A percentile compares a stretch with the other conserved stretches of the same genome.
Conservation (phyloP, 2,113 vertebrate genomes). For the Amazona guildingii region DNA sequence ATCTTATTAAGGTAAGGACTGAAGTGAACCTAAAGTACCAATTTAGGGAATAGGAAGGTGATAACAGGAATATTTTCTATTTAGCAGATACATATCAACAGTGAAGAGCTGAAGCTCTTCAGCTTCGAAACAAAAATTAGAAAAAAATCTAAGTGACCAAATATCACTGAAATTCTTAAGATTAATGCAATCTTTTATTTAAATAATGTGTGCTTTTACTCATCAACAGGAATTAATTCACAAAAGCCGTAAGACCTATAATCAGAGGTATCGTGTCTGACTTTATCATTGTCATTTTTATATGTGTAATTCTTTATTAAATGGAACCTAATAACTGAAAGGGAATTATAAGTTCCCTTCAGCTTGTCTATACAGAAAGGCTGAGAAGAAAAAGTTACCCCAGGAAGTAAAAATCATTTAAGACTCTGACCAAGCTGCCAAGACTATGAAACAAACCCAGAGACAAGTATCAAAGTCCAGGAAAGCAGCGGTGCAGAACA, state of each 20-base stretch:
- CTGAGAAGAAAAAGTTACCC: not conserved
- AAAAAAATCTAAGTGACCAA: not conserved
- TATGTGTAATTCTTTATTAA: not conserved
- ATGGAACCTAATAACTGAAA: not conserved
- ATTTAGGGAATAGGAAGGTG: not conserved
- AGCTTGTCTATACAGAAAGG: not conserved
- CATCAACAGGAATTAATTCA: not conserved
- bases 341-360: not conserved
- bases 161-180: not conserved
- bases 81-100: not conserved
- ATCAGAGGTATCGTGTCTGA: not conserved
- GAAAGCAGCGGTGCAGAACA: not conserved
- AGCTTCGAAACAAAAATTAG: not conserved
- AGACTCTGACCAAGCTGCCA: not conserved
- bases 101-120: not conserved
- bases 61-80: not conserved
- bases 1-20: not conserved
- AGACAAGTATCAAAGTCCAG: not conserved
- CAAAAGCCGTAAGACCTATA: not conserved
- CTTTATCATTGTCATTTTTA: not conserved
- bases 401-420: not conserved
- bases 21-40: not conserved
- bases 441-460: not conserved
- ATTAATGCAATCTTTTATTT: not conserved
- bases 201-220: not conserved